Evolutionary conservation across 2,888 invertebrate species (phyloP).

Genomic region (Bombyx huttoni): DNA sequence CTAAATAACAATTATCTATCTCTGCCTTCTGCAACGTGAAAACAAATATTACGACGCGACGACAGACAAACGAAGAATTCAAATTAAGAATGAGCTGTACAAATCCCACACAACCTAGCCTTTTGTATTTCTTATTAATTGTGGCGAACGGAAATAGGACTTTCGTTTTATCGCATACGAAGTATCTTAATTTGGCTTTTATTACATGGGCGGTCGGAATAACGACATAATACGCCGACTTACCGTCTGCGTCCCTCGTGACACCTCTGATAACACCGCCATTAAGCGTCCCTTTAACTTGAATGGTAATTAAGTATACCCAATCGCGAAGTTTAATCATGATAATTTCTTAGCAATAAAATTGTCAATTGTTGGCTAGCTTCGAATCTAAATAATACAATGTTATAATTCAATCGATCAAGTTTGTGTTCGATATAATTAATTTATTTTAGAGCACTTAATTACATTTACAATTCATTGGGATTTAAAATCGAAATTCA

Average conservation of each 20-base stretch:
- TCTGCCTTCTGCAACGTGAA: too few species aligned
- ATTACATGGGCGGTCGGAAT: not conserved
- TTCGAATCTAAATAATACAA: too few species aligned
- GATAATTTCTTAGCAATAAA: not conserved
- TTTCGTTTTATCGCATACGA: not conserved
- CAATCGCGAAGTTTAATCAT: not conserved
- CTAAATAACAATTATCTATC: too few species aligned
- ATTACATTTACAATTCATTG: too few species aligned
- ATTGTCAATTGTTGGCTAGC: not conserved
- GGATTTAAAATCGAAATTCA: too few species aligned
- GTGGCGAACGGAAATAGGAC: not conserved
- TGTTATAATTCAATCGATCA: too few species aligned
- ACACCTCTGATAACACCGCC: not conserved
- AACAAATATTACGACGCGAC: too few species aligned
- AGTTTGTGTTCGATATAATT: too few species aligned
- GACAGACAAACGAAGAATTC: too few species aligned
- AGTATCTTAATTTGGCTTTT: slow-evolving; percentile 3
- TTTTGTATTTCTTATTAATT: not conserved
- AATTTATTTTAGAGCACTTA: too few species aligned
- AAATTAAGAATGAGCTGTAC: too few species aligned
- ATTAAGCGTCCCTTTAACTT: not conserved
- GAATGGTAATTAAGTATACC: not conserved
- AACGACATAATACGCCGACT: not conserved
- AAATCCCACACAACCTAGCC: not conserved
- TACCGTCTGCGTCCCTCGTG: not conserved